Percentiles rank a stretch among this genome's conserved stretches.
These are phyloP conservation scores for Tethea ocularis DNA, from an alignment of 2,888 invertebrate species.

Conservation along the genomic window DNA sequence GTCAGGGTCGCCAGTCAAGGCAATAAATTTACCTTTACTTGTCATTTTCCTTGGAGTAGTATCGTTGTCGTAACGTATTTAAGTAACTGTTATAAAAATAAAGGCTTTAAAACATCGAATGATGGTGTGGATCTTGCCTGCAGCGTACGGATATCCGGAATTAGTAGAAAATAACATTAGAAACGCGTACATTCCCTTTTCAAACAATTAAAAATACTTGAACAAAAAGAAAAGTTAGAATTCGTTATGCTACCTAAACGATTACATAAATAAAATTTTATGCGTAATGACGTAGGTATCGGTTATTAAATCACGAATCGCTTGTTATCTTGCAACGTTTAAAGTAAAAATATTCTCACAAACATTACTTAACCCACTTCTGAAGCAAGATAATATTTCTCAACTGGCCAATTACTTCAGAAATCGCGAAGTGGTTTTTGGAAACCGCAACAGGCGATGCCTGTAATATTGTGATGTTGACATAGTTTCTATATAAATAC, in stretches of 20 bases:
- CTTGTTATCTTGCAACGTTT: conserved; percentile 8
- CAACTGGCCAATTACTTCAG: conserved; percentile 18
- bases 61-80: background rate
- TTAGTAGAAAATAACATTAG: background rate
- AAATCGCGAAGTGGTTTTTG: conserved; percentile 14
- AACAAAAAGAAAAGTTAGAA: conserved; percentile 3
- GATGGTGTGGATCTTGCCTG: background rate
- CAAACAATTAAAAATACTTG: background rate
- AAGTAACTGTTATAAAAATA: background rate
- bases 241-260: conserved; percentile 4
- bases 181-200: background rate
- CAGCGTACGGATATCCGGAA: background rate
- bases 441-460: conserved; percentile 13
- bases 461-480: conserved; percentile 4
- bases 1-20: conserved; percentile 1
- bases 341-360: conserved; percentile 15
- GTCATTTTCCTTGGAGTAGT: background rate
- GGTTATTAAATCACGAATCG: conserved; percentile 9
- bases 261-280: conserved; percentile 4
- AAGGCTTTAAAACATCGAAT: no score
- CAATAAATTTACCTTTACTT: background rate
- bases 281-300: conserved; percentile 10
- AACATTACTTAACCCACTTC: conserved; percentile 15
- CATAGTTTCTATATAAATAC: background rate
- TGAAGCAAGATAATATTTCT: conserved; percentile 18